phyloP scores from a whole-genome alignment of 2,113 vertebrate genomes.

The Chroicocephalus ridibundus region DNA sequence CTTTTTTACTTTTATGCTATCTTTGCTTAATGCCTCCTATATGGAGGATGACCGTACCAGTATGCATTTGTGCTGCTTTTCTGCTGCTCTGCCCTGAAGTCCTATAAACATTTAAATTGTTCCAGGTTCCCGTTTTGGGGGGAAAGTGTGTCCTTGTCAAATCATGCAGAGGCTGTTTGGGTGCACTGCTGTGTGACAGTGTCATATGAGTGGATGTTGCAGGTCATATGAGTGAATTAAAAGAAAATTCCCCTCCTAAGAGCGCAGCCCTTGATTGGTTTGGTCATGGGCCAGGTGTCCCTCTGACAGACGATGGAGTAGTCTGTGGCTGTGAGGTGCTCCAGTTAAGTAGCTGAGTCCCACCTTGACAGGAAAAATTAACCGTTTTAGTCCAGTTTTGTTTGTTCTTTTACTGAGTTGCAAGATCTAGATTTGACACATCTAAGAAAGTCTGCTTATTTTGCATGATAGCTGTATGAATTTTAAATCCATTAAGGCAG shows the following conservation, averaged over 20 bases:
- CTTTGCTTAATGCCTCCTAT: not conserved
- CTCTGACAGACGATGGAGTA: not conserved
- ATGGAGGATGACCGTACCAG: not conserved
- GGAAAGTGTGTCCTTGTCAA: not conserved
- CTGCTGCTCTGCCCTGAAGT: not conserved
- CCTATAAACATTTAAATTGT: not conserved
- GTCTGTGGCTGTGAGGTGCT: not conserved
- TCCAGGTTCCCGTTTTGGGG: not conserved
- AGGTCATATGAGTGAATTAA: not conserved
- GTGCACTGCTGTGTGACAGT: not conserved
- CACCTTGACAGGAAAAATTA: not conserved
- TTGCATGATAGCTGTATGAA: not conserved
- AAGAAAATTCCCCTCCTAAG: not conserved
- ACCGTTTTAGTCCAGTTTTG: not conserved
- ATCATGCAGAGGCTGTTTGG: not conserved
- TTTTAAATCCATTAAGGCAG: not conserved
- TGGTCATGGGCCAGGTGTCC: not conserved
- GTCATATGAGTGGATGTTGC: not conserved
- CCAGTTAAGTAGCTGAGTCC: not conserved
- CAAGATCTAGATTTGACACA: not conserved
- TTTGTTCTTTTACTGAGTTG: not conserved
- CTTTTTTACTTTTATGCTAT: not conserved
- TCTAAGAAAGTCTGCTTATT: not conserved
- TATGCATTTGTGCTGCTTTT: not conserved
- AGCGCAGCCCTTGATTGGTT: too few relatives aligned